Percentiles rank a stretch among this genome's conserved stretches.
Conservation (phyloP, 2,888 invertebrate species). For the Coleophora flavipennella region DNA sequence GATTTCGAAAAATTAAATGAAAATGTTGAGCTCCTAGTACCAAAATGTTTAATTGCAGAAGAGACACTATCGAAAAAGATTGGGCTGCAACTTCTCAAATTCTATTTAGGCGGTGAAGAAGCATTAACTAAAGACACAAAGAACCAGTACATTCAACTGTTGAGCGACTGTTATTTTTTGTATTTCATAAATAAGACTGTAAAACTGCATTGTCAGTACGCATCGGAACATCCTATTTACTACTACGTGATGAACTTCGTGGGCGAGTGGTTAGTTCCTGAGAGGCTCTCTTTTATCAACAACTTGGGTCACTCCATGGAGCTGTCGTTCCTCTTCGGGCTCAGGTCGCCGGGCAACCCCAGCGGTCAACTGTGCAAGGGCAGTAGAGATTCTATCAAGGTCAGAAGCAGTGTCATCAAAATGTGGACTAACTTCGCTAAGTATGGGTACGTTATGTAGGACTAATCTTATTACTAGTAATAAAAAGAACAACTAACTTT, state of each 20-base stretch:
- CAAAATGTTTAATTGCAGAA: constrained; percentile 38
- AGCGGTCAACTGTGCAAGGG: constrained; percentile 28
- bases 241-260: constrained; percentile 52
- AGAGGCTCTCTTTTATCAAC: constrained; percentile 33
- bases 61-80: constrained; percentile 33
- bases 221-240: constrained; percentile 44
- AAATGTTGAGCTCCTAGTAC: constrained; percentile 41
- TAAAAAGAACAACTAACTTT: too few relatives aligned
- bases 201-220: constrained; percentile 39
- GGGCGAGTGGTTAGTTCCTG: constrained; percentile 49
- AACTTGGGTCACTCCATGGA: constrained; percentile 51
- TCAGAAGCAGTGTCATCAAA: constrained; percentile 45
- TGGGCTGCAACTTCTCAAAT: constrained; percentile 44
- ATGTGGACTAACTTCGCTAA: constrained; percentile 70
- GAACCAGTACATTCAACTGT: constrained; percentile 48
- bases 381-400: constrained; percentile 44
- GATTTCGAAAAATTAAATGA: constrained; percentile 46
- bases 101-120: constrained; percentile 47
- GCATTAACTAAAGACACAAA: constrained; percentile 39
- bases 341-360: constrained; percentile 26
- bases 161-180: constrained; percentile 54
- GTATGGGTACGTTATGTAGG: constrained; percentile 41
- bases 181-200: constrained; percentile 56
- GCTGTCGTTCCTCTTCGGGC: constrained; percentile 48
- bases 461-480: too few relatives aligned